phyloP scores from a whole-genome alignment of 2,797 vertebrate genomes.

The Schizothorax lantsangensis region DNA sequence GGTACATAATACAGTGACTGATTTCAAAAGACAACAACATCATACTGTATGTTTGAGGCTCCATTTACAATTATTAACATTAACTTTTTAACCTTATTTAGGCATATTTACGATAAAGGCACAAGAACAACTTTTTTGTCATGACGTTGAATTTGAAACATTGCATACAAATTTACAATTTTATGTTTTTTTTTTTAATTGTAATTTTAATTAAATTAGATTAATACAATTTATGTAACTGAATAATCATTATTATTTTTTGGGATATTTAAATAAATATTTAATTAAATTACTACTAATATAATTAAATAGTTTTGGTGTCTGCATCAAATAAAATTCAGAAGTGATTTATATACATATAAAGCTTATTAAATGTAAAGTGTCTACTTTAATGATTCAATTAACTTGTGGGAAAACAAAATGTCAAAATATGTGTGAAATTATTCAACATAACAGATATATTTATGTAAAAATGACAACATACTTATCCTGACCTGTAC shows the following conservation, averaged over 20 bases:
- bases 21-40: neutral
- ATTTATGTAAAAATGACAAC: neutral
- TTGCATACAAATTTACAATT: neutral
- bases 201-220: too few species aligned
- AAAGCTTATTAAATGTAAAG: neutral
- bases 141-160: neutral
- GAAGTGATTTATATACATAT: neutral
- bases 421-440: neutral
- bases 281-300: neutral
- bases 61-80: conserved; percentile 15
- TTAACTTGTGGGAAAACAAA: neutral
- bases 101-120: neutral
- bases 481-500: neutral
- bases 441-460: neutral
- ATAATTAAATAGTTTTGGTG: neutral
- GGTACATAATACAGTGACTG: neutral
- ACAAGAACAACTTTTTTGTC: neutral
- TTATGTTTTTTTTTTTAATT: neutral
- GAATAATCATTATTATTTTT: neutral
- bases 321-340: neutral
- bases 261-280: neutral
- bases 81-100: neutral
- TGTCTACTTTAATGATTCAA: neutral
- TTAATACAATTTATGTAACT: neutral
- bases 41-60: conserved; percentile 20